Evolutionary conservation across 2,797 vertebrate genomes (phyloP).

Genomic region (Pelobates cultripes): DNA sequence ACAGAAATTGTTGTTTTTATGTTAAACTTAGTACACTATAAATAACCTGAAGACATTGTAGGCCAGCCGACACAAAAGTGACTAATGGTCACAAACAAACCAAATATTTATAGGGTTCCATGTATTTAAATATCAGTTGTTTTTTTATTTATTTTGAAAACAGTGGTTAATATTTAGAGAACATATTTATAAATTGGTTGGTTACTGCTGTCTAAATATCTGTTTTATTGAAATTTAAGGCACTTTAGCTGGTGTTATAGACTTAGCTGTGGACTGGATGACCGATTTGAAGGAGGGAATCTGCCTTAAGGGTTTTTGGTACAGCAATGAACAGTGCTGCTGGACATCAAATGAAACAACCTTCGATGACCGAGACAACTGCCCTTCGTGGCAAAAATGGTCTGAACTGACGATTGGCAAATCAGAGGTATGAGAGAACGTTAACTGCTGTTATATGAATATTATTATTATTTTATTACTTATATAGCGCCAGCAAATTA

Average conservation of each 20-base stretch:
- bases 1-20: no score
- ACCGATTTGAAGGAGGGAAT: constrained; percentile 96
- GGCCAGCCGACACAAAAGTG: no score
- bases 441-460: background rate
- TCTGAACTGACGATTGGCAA: constrained; percentile 90
- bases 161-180: no score
- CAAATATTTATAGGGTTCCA: no score
- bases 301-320: constrained; percentile 93
- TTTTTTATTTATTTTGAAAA: no score
- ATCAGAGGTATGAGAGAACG: constrained; percentile 75
- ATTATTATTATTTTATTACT: background rate
- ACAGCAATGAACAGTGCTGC: constrained; percentile 98
- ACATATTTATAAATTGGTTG: background rate
- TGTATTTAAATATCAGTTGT: no score
- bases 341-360: constrained; percentile 96
- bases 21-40: no score
- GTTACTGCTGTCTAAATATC: background rate
- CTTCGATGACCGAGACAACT: constrained; percentile 94
- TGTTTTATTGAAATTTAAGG: constrained; percentile 69
- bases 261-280: constrained; percentile 98
- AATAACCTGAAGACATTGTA: no score
- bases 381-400: constrained; percentile 97
- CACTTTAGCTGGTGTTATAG: constrained; percentile 92
- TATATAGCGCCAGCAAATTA: no score
- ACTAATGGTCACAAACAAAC: no score